These are phyloP conservation scores for Cryptoprocta ferox DNA, from an alignment of 2,797 vertebrate genomes.

Conservation along the genomic window DNA sequence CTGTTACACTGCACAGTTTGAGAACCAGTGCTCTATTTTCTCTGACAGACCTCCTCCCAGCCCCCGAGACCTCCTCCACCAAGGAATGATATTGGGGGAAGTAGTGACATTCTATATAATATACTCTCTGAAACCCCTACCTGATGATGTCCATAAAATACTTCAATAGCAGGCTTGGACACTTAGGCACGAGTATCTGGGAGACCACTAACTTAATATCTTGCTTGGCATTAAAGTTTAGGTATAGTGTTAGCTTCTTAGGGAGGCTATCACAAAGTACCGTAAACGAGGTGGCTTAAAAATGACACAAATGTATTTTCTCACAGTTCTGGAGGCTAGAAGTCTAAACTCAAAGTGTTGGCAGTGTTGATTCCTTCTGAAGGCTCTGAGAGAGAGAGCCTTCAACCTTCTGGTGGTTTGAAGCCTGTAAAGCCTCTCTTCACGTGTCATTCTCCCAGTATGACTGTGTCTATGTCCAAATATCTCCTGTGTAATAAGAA, in stretches of 20 bases:
- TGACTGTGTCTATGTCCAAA: neutral
- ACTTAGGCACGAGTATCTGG: neutral
- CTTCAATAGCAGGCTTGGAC: neutral
- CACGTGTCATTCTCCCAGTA: neutral
- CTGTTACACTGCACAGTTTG: accelerated
- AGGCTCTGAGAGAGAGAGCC: neutral
- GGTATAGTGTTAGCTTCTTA: neutral
- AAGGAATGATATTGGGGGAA: neutral
- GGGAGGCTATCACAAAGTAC: neutral
- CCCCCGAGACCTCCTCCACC: neutral
- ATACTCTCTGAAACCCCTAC: neutral
- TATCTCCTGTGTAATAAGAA: neutral
- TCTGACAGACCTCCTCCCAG: neutral
- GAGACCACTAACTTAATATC: neutral
- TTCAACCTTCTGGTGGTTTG: neutral
- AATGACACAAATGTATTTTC: neutral
- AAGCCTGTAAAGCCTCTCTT: neutral
- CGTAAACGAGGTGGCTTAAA: neutral
- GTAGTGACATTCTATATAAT: neutral
- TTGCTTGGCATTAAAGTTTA: neutral
- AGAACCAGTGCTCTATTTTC: neutral
- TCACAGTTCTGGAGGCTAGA: neutral
- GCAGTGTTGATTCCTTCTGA: neutral
- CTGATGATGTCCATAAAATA: neutral
- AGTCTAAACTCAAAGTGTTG: neutral